These are phyloP conservation scores for Ennomos quercinarius DNA, from an alignment of 2,888 invertebrate genomes.

Conservation along the genomic window DNA sequence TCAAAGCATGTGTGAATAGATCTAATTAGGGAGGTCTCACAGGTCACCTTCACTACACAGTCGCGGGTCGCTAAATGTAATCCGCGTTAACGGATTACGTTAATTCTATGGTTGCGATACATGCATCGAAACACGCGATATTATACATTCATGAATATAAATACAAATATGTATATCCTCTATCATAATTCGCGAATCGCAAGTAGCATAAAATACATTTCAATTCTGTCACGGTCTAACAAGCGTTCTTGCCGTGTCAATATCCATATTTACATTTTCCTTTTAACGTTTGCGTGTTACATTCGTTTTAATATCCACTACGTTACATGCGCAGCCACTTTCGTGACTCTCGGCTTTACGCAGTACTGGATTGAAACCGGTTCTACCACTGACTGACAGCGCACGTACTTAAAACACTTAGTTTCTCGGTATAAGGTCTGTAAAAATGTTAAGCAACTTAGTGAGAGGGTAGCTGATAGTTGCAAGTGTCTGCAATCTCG, in stretches of 20 bases:
- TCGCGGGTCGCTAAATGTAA: no score
- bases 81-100: background rate
- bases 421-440: slow-evolving; percentile 21
- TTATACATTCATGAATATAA: slow-evolving; percentile 21
- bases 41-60: no score
- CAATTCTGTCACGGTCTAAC: slow-evolving; percentile 33
- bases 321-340: slow-evolving; percentile 27
- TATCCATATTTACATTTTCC: slow-evolving; percentile 38
- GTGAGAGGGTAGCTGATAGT: slow-evolving; percentile 34
- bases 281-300: slow-evolving; percentile 34
- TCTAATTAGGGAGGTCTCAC: no score
- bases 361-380: slow-evolving; percentile 35
- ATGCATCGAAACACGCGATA: slow-evolving; percentile 4
- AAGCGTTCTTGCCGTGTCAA: slow-evolving; percentile 32
- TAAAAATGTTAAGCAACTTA: slow-evolving; percentile 37
- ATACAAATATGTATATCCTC: slow-evolving; percentile 22
- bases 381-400: slow-evolving; percentile 34
- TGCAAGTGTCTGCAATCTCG: slow-evolving; percentile 16
- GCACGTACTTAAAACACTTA: slow-evolving; percentile 26
- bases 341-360: slow-evolving; percentile 26
- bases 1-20: no score
- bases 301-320: slow-evolving; percentile 27
- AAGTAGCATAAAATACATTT: slow-evolving; percentile 26
- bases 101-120: slow-evolving; percentile 4
- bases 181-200: slow-evolving; percentile 13